Evolutionary conservation across 2,113 vertebrate genomes (phyloP).

Genomic region (Cercopithecus mona): DNA sequence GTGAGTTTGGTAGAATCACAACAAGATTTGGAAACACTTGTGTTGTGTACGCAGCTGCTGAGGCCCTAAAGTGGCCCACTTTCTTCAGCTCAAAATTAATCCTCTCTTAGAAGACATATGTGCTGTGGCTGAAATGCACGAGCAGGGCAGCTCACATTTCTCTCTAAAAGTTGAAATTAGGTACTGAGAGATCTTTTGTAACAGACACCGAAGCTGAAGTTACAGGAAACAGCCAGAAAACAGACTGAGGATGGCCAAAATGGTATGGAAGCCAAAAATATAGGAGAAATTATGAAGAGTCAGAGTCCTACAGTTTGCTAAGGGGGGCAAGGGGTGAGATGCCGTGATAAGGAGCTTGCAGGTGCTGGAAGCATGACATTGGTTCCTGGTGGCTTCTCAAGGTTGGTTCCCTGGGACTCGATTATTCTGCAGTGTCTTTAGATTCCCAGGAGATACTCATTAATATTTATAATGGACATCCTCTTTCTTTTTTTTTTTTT

Average conservation of each 20-base stretch:
- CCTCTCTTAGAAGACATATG: neutral
- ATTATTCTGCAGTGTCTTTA: neutral
- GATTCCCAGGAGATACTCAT: neutral
- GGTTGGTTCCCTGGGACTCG: neutral
- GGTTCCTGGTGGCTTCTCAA: neutral
- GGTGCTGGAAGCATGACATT: fast-evolving
- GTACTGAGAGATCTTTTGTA: neutral
- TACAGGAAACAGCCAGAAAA: neutral
- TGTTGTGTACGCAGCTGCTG: neutral
- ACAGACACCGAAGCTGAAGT: neutral
- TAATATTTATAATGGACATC: neutral
- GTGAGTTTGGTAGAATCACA: neutral
- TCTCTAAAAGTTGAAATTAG: neutral
- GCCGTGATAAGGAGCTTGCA: neutral
- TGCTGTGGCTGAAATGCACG: neutral
- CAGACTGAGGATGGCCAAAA: neutral
- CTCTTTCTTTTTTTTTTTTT: no score
- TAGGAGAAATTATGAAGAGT: neutral
- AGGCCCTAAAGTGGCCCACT: neutral
- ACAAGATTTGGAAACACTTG: neutral
- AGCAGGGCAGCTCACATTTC: neutral
- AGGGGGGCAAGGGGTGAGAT: neutral
- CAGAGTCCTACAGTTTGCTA: neutral
- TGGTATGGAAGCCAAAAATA: neutral
- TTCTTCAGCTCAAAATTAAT: neutral